Evolutionary conservation across 2,797 vertebrate genomes (phyloP), one percentile per base, ranked within the genome.

Genomic region (Scolopax bukidnonensis): DNA sequence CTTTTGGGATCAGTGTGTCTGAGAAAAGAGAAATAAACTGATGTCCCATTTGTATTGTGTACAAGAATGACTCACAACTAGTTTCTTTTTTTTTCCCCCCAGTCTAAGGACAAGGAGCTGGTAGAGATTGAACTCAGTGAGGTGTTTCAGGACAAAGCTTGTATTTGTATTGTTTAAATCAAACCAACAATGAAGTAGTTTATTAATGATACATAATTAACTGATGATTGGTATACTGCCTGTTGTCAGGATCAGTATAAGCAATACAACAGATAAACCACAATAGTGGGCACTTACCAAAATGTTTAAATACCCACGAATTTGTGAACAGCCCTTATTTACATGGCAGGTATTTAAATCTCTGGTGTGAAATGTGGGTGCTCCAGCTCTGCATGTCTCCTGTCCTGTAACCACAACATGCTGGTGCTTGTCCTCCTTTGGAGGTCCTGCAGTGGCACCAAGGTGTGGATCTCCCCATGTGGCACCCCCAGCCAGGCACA

Each of bases 331-430:
- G 8, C 56, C 27, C 21, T 4, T 60, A 1, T 8, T 79, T 59
- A 28, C 12, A 38, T 12, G 32, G 10, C 13, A 8, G 9, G 30
- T 21, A 2, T 43, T 56, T 48, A 17, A 12, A n/a, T 43, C 24
- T 69, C 32, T 9, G 9, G 5, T 7, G 56, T 51, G 38, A 65
- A 10, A 1, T 36, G 10, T 30, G 19, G 20, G 12, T 63, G 9
- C 9, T 80, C 11, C 45, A 30, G 16, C 7, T 81, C 38, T 53
- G 4, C 16, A 2, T 5, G 24, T 47, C 16, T 6, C 9, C 11
- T 13, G 6, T 6, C 9, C 11, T 13, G 6, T 28, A 0, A 0
- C 33, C 23, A 30, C 16, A 28, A n/a, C 11, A 23, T n/a, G 1
- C 28, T 63, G 61, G 33, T 10, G 4, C 25, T 75, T 24, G 4